Conservation (phyloP, 2,797 vertebrate species). For the Chromobotia macracanthus region DNA sequence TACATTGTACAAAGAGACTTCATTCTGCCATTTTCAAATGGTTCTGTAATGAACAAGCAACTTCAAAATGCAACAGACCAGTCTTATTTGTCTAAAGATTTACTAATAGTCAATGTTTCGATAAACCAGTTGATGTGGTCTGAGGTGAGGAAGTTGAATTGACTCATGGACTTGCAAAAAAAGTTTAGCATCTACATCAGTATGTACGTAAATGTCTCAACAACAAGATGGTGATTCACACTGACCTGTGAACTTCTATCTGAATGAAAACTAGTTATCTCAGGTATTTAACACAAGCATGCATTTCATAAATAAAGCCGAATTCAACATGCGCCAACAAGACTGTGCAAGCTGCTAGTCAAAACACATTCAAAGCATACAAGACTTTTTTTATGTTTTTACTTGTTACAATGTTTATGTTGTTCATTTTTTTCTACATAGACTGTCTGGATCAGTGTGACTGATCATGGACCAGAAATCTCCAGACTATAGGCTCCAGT, state of each 20-base stretch:
- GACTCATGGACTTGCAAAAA: not conserved
- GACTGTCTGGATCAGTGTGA: not conserved
- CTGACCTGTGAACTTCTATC: not conserved
- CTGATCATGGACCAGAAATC: not conserved
- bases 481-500: not conserved
- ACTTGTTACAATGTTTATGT: not conserved
- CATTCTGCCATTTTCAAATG: not conserved
- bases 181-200: not conserved
- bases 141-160: not conserved
- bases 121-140: not conserved
- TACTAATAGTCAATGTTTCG: not conserved
- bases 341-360: slow-evolving; percentile 3
- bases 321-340: slow-evolving; percentile 1
- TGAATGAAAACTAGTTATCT: not conserved
- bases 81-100: not conserved
- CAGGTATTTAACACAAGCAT: not conserved
- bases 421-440: slow-evolving; percentile 1
- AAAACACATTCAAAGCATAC: not conserved
- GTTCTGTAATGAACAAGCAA: not conserved
- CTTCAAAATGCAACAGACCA: not conserved
- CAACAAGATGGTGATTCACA: too few relatives aligned
- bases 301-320: not conserved
- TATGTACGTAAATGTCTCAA: not conserved
- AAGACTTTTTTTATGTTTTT: not conserved
- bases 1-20: not conserved